A percentile compares a stretch with the other conserved stretches of the same genome.
These are phyloP conservation scores for silkworm (Bombyx mori) DNA, from an alignment of 1,140 invertebrate genomes.

Conservation along the genomic window DNA sequence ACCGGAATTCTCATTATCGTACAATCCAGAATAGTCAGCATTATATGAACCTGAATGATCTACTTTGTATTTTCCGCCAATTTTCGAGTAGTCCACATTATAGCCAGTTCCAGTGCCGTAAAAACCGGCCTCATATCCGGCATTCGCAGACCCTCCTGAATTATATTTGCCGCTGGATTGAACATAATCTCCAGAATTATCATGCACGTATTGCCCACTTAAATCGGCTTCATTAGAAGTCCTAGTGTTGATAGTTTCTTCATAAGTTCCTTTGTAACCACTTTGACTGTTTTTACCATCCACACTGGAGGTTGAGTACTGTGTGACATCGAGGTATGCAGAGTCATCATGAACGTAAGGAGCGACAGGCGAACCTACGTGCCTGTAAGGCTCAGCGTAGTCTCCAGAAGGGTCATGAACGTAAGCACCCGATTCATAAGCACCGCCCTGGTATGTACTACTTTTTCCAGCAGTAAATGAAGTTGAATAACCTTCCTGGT, in stretches of 20 bases:
- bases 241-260: neutral
- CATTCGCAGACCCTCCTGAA: constrained; percentile 4
- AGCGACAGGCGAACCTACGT: constrained; percentile 34
- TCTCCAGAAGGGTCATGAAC: constrained; percentile 59
- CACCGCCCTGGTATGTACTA: constrained; percentile 4
- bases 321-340: constrained; percentile 29
- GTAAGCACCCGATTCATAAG: constrained; percentile 40
- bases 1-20: constrained; percentile 34
- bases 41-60: constrained; percentile 30
- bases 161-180: constrained; percentile 9
- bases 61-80: constrained; percentile 25
- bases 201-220: constrained; percentile 37
- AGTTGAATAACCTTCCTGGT: constrained; percentile 7
- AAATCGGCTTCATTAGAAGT: constrained; percentile 18
- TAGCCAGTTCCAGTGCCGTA: constrained; percentile 8
- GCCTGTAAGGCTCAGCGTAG: constrained; percentile 50
- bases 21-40: constrained; percentile 36
- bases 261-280: constrained; percentile 13
- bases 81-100: constrained; percentile 6
- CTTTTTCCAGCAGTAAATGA: neutral
- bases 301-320: constrained; percentile 20
- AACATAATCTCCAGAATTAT: constrained; percentile 46
- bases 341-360: constrained; percentile 39
- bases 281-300: constrained; percentile 17
- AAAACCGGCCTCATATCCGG: constrained; percentile 16